Base-by-base conservation (phyloP, 2,888 invertebrate species). In the Oegoconia quadripuncta region DNA sequence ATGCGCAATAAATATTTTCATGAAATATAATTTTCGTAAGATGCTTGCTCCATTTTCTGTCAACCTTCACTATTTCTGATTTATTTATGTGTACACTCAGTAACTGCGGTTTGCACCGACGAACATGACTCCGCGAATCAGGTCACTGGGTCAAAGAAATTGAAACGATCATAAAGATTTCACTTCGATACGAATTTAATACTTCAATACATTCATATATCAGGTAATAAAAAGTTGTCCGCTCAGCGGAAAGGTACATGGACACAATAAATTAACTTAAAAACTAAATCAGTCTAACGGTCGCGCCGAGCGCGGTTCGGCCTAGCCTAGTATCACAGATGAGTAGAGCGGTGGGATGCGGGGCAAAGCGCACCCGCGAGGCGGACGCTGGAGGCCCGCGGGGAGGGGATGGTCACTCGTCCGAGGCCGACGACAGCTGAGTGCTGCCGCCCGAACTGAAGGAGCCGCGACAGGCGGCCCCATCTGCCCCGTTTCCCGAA, bases 371-470 rank as follows among this genome's bases (percentile, higher is more conserved):
- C 45, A 79, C 82, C 71, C 79, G 78, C 64, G 65, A 48, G 39
- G 53, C 64, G 59, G 57, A 57, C 48, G 59, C 55, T 48, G 58
- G 60, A 51, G 62, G 72, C 68, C 65, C 64, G 62, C 50, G 60
- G 54, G 58, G 62, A 50, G 62, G 71, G 69, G 67, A 62, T 61
- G 76, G 86, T 84, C 86, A 86, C 76, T 90, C 90, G 64, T 90
- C 90, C 60, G 90, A 90, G 13, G 89, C 89, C 44, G 89, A 89
- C 39, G 90, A 90, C 52, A 90, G 87, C 73, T 90, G 90, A 37
- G 90, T 90, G 71, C 90, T 91, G 59, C 86, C 86, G 74, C 90
- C 91, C 41, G 90, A 91, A 62, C 91, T 91, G 74, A 91, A 91
- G 42, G 91, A 91, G 54, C 90, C 84, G 41, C 91, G 87, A 61